Conservation (phyloP, 2,797 vertebrate genomes). For the Ctenopoma kingsleyae region DNA sequence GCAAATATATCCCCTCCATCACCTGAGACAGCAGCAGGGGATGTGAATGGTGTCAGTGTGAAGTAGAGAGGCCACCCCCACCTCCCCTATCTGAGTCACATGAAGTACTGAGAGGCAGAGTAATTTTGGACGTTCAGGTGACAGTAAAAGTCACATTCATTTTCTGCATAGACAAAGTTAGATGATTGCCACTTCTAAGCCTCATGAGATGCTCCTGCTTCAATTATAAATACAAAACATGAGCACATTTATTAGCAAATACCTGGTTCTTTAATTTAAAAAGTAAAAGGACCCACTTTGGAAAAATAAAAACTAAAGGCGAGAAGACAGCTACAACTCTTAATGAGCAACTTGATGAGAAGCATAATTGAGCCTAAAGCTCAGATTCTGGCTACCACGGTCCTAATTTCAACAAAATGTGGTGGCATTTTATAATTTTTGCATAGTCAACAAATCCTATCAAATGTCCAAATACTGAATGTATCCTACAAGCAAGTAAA, state of each 20-base stretch:
- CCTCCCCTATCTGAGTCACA: constrained; percentile 18
- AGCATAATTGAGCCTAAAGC: not conserved
- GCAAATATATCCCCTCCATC: constrained; percentile 63
- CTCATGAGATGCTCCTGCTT: not conserved
- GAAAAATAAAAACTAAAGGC: not conserved
- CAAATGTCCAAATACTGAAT: not conserved
- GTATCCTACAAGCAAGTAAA: no score
- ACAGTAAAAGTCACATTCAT: not conserved
- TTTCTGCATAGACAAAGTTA: not conserved
- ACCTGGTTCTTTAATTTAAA: not conserved
- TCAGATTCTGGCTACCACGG: not conserved
- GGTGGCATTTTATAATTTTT: not conserved
- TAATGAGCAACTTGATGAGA: not conserved
- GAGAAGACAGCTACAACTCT: not conserved
- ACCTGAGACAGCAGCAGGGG: constrained; percentile 46
- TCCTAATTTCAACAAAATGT: no score
- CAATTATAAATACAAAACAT: not conserved
- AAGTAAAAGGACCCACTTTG: not conserved
- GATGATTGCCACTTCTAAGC: not conserved
- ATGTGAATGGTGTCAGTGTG: constrained; percentile 5
- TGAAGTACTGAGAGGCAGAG: constrained; percentile 16
- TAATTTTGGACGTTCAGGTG: constrained; percentile 12
- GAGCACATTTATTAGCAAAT: not conserved
- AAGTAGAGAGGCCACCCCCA: not conserved
- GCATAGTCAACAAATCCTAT: not conserved